phyloP scores from a whole-genome alignment of 2,113 vertebrate genomes.

The Felis catus region DNA sequence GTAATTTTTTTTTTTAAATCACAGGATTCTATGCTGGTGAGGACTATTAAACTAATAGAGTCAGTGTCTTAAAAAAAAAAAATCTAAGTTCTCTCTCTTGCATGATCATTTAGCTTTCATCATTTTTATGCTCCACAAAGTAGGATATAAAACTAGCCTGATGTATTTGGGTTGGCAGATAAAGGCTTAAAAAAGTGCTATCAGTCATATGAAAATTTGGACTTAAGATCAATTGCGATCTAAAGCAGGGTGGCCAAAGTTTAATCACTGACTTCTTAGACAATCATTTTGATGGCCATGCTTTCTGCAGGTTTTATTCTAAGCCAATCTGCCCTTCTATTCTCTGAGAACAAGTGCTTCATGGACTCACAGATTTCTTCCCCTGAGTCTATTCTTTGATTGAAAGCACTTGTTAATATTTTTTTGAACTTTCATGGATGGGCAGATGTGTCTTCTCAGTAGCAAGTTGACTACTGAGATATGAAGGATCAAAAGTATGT shows the following conservation, averaged over 20 bases:
- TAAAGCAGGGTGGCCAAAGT: constrained; percentile 35
- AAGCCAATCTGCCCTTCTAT: not conserved
- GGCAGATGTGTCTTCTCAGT: not conserved
- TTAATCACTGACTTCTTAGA: constrained; percentile 57
- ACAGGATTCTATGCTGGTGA: not conserved
- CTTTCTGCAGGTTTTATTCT: constrained; percentile 54
- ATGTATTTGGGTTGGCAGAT: constrained; percentile 51
- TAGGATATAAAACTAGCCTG: constrained; percentile 31
- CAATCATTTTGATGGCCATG: constrained; percentile 54
- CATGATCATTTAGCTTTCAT: constrained; percentile 21
- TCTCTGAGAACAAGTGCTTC: not conserved
- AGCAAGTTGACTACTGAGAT: not conserved
- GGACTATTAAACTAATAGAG: not conserved
- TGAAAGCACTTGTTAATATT: not conserved
- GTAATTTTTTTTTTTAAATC: not conserved
- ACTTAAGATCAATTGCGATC: constrained; percentile 22
- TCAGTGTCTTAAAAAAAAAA: not conserved
- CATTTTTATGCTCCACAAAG: constrained; percentile 46
- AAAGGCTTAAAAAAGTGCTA: constrained; percentile 31
- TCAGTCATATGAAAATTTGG: constrained; percentile 44
- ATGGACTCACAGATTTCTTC: not conserved
- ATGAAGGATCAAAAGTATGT: not conserved
- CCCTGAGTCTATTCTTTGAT: not conserved
- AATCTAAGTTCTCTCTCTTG: not conserved
- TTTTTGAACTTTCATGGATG: not conserved